Evolutionary conservation across 1,140 invertebrate species (phyloP), one percentile per base, ranked within the genome.

Genomic region (Potamilus streckersoni): DNA sequence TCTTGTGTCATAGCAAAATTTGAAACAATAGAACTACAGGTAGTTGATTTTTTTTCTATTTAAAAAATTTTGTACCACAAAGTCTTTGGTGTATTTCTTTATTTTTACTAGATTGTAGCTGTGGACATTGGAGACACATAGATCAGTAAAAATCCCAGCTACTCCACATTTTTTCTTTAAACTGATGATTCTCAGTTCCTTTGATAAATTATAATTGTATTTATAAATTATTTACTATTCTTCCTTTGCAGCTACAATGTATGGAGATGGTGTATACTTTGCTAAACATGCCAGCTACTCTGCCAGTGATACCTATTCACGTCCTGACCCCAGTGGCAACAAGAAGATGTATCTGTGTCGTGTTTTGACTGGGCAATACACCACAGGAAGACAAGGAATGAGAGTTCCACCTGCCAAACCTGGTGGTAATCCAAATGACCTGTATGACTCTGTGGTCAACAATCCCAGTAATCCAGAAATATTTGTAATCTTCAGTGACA

Each of bases 401-500:
- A 76, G 75, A 17, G 70, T 69, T 19, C 80, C 83, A 31, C 82
- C 82, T 17, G 62, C 23, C 49, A 78, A 76, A 4, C 15, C 23
- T 16, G 1, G 71, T 49, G 59, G 55, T 27, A 55, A 59, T 8
- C 27, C 38, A 57, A 62, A 73, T 58, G 60, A 59, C 23, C 69
- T 71, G 15, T 85, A 80, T 70, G 76, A 85, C 69, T 81, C 75
- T 11, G 79, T 82, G 1, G 76, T 79, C 11, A 74, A 83, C 59
- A 78, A 80, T 59, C 12, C 64, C 8, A 49, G 38, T 8, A 66
- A 65, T 56, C 82, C 83, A 23, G 15, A 5, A 12, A 77, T 82
- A 23, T 85, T 77, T 63, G 79, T 83, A 4, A 79, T 82, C 38
- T 85, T 83, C 66, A 74, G 72, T 69, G 83, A 85, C 62, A 78